Evolutionary conservation across 2,113 vertebrate species (phyloP).

Genomic region (Excalfactoria chinensis): DNA sequence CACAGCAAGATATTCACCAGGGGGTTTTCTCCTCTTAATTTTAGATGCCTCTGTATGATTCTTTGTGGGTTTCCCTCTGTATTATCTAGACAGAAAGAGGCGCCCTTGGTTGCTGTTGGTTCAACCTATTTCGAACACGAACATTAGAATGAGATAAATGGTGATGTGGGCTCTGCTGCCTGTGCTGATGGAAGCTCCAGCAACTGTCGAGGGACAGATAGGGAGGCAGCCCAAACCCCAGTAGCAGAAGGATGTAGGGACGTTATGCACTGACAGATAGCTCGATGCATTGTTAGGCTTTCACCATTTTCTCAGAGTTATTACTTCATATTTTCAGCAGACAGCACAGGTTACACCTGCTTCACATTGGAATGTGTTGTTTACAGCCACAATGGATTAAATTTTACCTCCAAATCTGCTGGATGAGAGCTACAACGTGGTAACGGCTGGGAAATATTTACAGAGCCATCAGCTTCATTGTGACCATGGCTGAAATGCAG

Average conservation of each 20-base stretch:
- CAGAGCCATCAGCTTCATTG: background rate
- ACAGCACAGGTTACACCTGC: constrained; percentile 59
- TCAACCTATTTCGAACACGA: background rate
- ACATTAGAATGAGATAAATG: constrained; percentile 6
- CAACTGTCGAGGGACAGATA: background rate
- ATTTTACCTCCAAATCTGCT: constrained; percentile 60
- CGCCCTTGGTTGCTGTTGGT: background rate
- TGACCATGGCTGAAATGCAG: background rate
- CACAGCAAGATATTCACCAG: background rate
- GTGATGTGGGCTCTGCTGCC: background rate
- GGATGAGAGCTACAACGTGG: constrained; percentile 8
- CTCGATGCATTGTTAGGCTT: background rate
- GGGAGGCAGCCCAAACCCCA: background rate
- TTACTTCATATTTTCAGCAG: constrained; percentile 57
- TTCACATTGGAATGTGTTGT: constrained; percentile 44
- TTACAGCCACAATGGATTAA: constrained; percentile 54
- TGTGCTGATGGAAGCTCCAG: background rate
- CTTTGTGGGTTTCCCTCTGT: background rate
- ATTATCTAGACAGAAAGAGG: background rate
- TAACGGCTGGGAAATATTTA: constrained; percentile 25
- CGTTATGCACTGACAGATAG: constrained; percentile 24
- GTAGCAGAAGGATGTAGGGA: background rate
- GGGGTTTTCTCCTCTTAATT: background rate
- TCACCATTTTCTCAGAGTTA: constrained; percentile 41
- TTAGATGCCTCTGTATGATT: background rate